Evolutionary conservation across 1,140 invertebrate species (phyloP), one percentile per base, ranked within the genome.

Genomic region (Eumaeus atala): DNA sequence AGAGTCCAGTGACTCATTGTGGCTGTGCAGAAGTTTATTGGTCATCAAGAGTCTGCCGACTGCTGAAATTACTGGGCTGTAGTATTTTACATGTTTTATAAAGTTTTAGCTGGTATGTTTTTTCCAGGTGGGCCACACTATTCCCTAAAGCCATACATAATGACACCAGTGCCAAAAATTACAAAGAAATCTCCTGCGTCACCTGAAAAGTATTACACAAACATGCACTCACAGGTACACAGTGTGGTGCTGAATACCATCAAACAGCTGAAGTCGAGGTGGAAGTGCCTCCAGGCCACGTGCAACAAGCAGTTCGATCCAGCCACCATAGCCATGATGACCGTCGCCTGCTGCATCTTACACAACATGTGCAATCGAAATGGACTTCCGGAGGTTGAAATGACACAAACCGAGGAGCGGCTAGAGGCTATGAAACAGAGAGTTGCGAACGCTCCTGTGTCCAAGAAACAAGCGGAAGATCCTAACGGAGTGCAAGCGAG

Each of bases 371-470:
- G 78, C 38, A 79, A 72, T 37, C 59, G 60, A 6, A 48, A 72
- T 11, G 72, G 72, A 0, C 38, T 85, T 0, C 61, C 72, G 0
- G 59, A 62, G 0, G 59, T 67, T 1, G 68, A 66, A 2, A 82
- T 85, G 75, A 74, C 74, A 0, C 72, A 69, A 5, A 67, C 82
- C 0, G 82, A 85, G 18, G 82, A 85, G 33, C 59, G 82, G 0
- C 44, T 85, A 1, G 82, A 85, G 51, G 70, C 70, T 0, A 83
- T 85, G 82, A 85, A 85, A 51, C 82, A 85, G 48, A 74, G 75
- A 8, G 82, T 84, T 0, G 82, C 82, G 0, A 84, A 80, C 28
- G 67, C 71, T 0, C 66, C 79, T 0, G 58, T 80, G 10, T 70
- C 79, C 0, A 64, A 72, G 14, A 80, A 78, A 54, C 67, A 72